These are phyloP conservation scores for Sebastes nivosus DNA, from an alignment of 2,797 vertebrate genomes.

Conservation along the genomic window DNA sequence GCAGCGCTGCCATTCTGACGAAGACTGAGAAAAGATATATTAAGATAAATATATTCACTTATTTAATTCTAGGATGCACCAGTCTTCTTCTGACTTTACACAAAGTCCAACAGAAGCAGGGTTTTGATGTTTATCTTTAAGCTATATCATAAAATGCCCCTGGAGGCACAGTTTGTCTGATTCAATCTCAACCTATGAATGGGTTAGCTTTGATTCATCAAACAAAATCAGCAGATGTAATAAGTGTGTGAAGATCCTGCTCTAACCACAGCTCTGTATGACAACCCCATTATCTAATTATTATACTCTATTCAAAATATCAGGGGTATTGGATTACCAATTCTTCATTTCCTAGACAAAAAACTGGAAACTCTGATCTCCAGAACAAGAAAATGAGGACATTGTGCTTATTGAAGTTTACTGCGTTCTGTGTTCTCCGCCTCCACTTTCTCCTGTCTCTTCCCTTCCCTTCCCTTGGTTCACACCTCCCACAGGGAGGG, in stretches of 20 bases:
- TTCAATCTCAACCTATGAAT: constrained; percentile 30
- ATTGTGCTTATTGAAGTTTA: constrained; percentile 54
- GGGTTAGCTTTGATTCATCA: constrained; percentile 49
- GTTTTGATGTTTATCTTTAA: constrained; percentile 36
- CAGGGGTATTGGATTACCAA: constrained; percentile 7
- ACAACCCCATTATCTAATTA: constrained; percentile 37
- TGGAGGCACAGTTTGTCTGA: constrained; percentile 21
- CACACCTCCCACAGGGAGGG: constrained; percentile 72
- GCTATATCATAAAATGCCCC: constrained; percentile 17
- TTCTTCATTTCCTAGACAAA: constrained; percentile 26
- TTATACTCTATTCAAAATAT: constrained; percentile 14
- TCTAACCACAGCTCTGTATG: constrained; percentile 28
- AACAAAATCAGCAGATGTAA: constrained; percentile 52
- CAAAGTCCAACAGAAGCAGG: constrained; percentile 23
- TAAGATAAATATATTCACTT: constrained; percentile 24
- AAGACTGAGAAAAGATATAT: constrained; percentile 37
- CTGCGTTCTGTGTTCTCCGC: constrained; percentile 25
- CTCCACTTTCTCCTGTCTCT: constrained; percentile 35
- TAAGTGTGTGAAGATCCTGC: constrained; percentile 24
- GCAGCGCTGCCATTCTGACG: constrained; percentile 29
- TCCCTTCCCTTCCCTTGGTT: constrained; percentile 45
- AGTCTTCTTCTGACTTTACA: neutral
- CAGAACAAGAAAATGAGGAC: constrained; percentile 30
- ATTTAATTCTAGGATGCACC: constrained; percentile 27
- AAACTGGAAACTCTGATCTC: constrained; percentile 20